Evolutionary conservation across 2,113 vertebrate genomes (phyloP).

Genomic region (Chaenocephalus aceratus): DNA sequence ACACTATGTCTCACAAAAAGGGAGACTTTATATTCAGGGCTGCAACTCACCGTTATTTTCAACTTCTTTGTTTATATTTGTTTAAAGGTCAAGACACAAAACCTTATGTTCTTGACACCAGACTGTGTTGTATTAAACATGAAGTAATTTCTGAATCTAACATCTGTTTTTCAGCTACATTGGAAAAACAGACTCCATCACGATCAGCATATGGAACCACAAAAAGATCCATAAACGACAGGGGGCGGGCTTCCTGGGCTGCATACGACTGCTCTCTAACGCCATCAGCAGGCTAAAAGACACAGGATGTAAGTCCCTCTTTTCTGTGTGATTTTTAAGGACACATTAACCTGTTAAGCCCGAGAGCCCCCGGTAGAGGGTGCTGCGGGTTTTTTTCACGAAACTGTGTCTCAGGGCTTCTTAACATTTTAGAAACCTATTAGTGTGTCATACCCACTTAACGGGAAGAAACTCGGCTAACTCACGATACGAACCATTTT

Average conservation of each 20-base stretch:
- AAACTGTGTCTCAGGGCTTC: too few species aligned
- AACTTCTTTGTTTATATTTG: too few species aligned
- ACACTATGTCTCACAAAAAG: too few species aligned
- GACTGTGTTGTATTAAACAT: not conserved
- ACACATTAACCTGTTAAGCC: too few species aligned
- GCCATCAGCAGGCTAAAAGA: conserved; percentile 98
- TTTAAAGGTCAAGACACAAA: too few species aligned
- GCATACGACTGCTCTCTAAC: conserved; percentile 95
- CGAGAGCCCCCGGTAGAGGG: too few species aligned
- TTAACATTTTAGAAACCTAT: too few species aligned
- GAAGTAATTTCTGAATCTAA: not conserved
- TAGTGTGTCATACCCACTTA: too few species aligned
- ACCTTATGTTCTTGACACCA: not conserved
- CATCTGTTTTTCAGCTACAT: conserved; percentile 86
- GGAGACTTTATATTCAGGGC: not conserved
- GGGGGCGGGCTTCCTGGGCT: conserved; percentile 97
- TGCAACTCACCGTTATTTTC: too few species aligned
- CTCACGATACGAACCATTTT: too few species aligned
- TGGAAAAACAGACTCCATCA: conserved; percentile 97
- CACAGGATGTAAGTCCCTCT: conserved; percentile 92
- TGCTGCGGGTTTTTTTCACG: too few species aligned
- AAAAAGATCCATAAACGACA: conserved; percentile 99
- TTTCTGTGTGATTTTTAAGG: not conserved
- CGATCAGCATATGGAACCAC: conserved; percentile 99
- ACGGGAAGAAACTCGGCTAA: too few species aligned